Conservation (phyloP, 2,797 vertebrate genomes). For the Simalia tracyae region DNA sequence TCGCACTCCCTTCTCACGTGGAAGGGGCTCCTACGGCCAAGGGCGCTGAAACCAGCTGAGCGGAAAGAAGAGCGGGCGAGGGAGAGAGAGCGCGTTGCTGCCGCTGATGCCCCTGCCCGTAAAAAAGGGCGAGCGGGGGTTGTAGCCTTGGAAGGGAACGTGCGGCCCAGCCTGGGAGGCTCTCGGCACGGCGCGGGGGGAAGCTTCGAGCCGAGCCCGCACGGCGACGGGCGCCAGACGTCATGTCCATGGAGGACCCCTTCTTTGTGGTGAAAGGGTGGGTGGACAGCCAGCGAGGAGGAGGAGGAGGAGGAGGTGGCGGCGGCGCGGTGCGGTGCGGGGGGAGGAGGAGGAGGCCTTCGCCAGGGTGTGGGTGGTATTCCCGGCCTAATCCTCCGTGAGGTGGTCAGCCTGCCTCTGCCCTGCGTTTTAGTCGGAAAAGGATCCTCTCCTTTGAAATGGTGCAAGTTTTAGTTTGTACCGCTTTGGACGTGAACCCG, state of each 20-base stretch:
- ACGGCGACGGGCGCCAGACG: constrained; percentile 48
- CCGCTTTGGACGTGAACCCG: neutral
- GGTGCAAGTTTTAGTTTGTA: neutral
- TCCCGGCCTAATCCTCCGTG: neutral
- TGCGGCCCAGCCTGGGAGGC: neutral
- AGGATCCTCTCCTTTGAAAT: neutral
- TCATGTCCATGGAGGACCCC: constrained; percentile 97
- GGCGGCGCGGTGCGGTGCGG: accelerated
- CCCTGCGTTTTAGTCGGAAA: neutral
- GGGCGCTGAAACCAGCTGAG: neutral
- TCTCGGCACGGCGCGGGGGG: neutral
- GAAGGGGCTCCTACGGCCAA: neutral
- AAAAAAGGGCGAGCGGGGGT: neutral
- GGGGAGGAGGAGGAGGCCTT: neutral
- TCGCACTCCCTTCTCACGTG: constrained; percentile 26
- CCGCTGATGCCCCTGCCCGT: neutral
- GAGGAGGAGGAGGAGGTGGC: neutral
- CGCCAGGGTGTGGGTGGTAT: neutral
- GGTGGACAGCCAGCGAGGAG: constrained; percentile 50
- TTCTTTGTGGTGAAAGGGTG: constrained; percentile 98
- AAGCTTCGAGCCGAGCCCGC: constrained; percentile 9
- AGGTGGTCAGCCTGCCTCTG: neutral
- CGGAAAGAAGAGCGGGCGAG: neutral
- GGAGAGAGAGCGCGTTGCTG: neutral
- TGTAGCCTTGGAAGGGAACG: neutral